Conservation (phyloP, 2,797 vertebrate species). For the Anas georgica region DNA sequence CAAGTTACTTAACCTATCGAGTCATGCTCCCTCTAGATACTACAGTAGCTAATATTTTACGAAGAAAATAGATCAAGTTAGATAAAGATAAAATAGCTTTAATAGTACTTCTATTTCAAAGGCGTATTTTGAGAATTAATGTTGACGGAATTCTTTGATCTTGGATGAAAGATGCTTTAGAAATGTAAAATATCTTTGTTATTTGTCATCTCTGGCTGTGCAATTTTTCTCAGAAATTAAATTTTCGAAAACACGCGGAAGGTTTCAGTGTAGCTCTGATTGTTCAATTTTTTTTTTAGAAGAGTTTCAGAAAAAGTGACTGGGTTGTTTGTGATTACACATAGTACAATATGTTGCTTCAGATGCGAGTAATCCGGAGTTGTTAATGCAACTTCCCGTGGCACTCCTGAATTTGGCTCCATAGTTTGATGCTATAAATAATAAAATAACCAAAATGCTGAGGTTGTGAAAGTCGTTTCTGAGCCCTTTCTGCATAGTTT, state of each 20-base stretch:
- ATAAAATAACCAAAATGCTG: neutral
- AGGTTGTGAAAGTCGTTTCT: neutral
- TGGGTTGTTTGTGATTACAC: conserved; percentile 51
- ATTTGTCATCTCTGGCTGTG: conserved; percentile 54
- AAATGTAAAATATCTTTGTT: conserved; percentile 61
- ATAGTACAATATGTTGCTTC: neutral
- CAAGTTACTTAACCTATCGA: conserved; percentile 24
- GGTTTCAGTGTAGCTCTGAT: neutral
- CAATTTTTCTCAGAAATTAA: conserved; percentile 48
- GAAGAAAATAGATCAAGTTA: conserved; percentile 35
- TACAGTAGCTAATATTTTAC: conserved; percentile 17
- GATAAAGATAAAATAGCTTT: conserved; percentile 50
- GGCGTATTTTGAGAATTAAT: conserved; percentile 44
- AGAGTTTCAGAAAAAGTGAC: conserved; percentile 5
- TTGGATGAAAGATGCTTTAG: conserved; percentile 69
- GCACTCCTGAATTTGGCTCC: neutral
- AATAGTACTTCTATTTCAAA: conserved; percentile 53
- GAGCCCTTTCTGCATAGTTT: neutral
- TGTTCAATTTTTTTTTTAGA: neutral
- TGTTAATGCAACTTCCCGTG: neutral
- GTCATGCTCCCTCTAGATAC: neutral
- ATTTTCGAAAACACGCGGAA: conserved; percentile 3
- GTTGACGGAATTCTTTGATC: conserved; percentile 56
- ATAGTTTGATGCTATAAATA: neutral
- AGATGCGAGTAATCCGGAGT: neutral